These are phyloP conservation scores for Pyrochroa serraticornis DNA, from an alignment of 2,888 invertebrate species.

Conservation along the genomic window DNA sequence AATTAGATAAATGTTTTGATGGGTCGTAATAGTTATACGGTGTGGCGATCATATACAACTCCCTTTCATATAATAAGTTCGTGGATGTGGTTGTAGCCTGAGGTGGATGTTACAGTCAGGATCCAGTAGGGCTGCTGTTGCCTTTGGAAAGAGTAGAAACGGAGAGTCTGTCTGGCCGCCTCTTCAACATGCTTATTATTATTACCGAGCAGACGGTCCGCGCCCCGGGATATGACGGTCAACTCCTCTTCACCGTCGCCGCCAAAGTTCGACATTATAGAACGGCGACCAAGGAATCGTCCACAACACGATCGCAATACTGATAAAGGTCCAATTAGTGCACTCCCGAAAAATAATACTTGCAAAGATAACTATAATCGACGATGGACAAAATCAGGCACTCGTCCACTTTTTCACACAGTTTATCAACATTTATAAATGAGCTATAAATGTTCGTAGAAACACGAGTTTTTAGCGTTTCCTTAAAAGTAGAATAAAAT, in stretches of 20 bases:
- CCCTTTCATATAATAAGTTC: constrained; percentile 12
- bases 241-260: constrained; percentile 35
- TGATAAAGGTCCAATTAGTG: no score
- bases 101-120: constrained; percentile 33
- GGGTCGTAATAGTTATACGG: constrained; percentile 13
- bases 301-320: constrained; percentile 14
- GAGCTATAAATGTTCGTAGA: no score
- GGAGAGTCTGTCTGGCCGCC: constrained; percentile 31
- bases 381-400: no score
- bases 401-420: no score
- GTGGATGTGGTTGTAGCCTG: constrained; percentile 27
- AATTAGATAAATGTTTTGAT: constrained; percentile 22
- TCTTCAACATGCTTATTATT: constrained; percentile 41
- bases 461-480: no score
- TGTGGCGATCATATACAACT: constrained; percentile 14
- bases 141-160: no score
- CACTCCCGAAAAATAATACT: no score
- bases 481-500: no score
- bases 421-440: no score
- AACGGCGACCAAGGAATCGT: constrained; percentile 8
- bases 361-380: no score
- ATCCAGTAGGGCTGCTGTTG: constrained; percentile 30
- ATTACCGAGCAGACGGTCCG: constrained; percentile 45
- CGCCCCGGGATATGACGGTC: constrained; percentile 43
- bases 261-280: constrained; percentile 16